Conservation (phyloP, 2,113 vertebrate genomes). For the Heliornis fulica region DNA sequence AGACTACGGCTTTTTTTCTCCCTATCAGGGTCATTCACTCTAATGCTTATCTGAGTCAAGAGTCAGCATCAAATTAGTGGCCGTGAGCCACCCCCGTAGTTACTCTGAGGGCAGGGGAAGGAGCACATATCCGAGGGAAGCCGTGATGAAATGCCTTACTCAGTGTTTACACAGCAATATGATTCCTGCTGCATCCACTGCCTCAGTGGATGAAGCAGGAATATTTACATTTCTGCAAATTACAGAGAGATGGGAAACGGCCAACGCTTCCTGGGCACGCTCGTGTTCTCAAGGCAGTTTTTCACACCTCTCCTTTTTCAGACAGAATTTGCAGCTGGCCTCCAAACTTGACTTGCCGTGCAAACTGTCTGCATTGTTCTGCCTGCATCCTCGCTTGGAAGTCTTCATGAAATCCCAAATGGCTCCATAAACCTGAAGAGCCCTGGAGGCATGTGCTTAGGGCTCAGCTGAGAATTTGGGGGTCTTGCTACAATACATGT, state of each 20-base stretch:
- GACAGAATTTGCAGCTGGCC: neutral
- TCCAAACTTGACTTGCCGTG: neutral
- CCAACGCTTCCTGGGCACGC: accelerated
- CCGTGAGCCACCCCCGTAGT: neutral
- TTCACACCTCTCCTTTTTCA: neutral
- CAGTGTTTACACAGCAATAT: neutral
- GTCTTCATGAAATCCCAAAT: neutral
- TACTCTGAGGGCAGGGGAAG: neutral
- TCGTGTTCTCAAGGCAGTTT: neutral
- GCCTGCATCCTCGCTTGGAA: neutral
- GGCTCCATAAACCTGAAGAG: neutral
- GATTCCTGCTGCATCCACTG: neutral
- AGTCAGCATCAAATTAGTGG: neutral
- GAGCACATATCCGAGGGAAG: neutral
- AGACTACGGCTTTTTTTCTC: accelerated
- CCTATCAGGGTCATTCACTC: accelerated
- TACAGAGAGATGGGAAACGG: accelerated
- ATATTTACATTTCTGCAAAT: neutral
- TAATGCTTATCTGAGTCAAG: accelerated
- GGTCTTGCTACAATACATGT: neutral
- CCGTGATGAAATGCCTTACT: neutral
- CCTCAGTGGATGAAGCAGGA: neutral
- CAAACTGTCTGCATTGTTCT: accelerated
- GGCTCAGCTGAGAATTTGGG: neutral
- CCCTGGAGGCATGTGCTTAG: neutral